Evolutionary conservation across 1,140 invertebrate genomes (phyloP).

Genomic region (Heliconius himera): DNA sequence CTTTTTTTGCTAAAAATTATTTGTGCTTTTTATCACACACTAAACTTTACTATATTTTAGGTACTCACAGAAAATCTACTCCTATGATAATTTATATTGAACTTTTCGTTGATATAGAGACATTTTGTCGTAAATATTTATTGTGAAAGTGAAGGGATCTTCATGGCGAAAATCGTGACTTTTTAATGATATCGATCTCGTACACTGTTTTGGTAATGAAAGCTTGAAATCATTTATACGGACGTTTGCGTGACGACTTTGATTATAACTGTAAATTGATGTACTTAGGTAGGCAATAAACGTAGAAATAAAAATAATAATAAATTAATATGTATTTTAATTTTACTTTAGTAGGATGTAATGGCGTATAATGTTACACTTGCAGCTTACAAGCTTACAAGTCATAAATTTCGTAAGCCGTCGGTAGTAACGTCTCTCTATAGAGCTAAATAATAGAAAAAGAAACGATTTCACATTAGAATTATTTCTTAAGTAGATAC

Average conservation of each 20-base stretch:
- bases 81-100: not conserved
- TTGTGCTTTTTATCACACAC: not conserved
- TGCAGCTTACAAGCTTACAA: no score
- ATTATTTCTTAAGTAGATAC: no score
- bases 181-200: slow-evolving; percentile 29
- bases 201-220: slow-evolving; percentile 21
- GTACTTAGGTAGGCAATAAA: not conserved
- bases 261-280: not conserved
- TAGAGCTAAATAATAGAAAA: no score
- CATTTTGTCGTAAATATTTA: slow-evolving; percentile 18
- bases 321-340: not conserved
- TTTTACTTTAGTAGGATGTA: no score
- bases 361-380: no score
- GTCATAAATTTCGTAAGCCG: no score
- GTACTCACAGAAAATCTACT: not conserved
- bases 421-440: no score
- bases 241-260: slow-evolving; percentile 32
- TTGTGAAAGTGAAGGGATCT: slow-evolving; percentile 32
- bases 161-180: slow-evolving; percentile 31
- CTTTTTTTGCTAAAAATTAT: not conserved
- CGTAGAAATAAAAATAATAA: not conserved
- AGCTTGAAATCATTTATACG: slow-evolving; percentile 21
- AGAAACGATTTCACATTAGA: no score
- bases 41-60: not conserved
- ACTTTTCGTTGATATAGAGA: not conserved